These are phyloP conservation scores for Suncus etruscus DNA, from an alignment of 2,113 vertebrate genomes.

Conservation along the genomic window DNA sequence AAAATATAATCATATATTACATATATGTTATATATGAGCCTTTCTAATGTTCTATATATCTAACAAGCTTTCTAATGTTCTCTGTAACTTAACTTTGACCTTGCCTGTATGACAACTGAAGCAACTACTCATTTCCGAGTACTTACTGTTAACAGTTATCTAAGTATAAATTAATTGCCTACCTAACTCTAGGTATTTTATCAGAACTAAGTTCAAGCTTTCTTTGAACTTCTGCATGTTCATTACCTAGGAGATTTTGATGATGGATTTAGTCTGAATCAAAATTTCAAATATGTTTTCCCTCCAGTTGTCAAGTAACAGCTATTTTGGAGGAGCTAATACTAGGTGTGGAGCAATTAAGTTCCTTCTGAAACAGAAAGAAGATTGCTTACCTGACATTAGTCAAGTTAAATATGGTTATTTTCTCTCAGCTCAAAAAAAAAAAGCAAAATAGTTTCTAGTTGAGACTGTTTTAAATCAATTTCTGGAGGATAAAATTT, in stretches of 20 bases:
- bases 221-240: neutral
- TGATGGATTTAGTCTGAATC: neutral
- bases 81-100: neutral
- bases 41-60: neutral
- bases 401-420: neutral
- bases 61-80: neutral
- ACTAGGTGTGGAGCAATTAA: neutral
- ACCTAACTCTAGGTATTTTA: neutral
- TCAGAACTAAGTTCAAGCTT: neutral
- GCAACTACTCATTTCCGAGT: neutral
- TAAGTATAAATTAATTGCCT: neutral
- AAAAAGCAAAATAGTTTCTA: neutral
- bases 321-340: neutral
- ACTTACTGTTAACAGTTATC: neutral
- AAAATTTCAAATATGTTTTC: neutral
- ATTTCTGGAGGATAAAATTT: neutral
- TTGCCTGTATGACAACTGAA: neutral
- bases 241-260: neutral
- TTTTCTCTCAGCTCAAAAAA: neutral
- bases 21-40: too few species aligned
- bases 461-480: conserved; percentile 2
- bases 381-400: neutral
- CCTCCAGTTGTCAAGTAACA: neutral
- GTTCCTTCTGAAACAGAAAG: neutral
- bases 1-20: too few species aligned